Percentiles rank a stretch among this genome's conserved stretches.
These are phyloP conservation scores for Gorsachius magnificus DNA, from an alignment of 2,797 vertebrate genomes.

Conservation along the genomic window DNA sequence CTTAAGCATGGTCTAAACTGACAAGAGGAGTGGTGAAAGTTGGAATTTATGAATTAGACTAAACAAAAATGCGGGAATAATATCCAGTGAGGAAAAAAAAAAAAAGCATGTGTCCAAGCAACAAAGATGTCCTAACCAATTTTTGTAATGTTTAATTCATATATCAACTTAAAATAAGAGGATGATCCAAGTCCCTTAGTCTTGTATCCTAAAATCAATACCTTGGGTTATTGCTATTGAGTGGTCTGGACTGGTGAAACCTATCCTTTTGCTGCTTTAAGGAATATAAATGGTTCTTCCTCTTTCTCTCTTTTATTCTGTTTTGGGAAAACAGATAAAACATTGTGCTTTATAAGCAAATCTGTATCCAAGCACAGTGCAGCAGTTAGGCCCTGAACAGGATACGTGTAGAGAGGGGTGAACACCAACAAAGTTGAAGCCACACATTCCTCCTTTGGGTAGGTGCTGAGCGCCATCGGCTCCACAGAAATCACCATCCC, in stretches of 20 bases:
- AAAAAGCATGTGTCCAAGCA: neutral
- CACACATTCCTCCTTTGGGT: neutral
- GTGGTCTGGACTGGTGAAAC: neutral
- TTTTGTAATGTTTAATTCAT: neutral
- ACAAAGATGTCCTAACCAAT: neutral
- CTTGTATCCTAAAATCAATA: neutral
- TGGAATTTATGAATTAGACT: neutral
- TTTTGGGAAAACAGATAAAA: neutral
- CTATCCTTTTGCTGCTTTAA: neutral
- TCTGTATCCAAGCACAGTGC: neutral
- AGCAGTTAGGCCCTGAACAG: neutral
- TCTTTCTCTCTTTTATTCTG: neutral
- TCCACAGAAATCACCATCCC: neutral
- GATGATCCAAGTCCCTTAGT: neutral
- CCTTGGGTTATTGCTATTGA: neutral
- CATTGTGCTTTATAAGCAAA: neutral
- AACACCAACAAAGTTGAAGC: neutral
- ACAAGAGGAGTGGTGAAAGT: neutral
- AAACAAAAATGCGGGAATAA: neutral
- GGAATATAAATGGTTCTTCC: neutral
- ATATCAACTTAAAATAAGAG: neutral
- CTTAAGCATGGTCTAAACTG: neutral
- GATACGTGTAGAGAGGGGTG: neutral
- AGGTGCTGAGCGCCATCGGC: rapidly evolving
- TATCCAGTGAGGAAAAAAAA: neutral